These are phyloP conservation scores for Amitus sp. DNA, from an alignment of 2,888 invertebrate genomes.

Conservation along the genomic window DNA sequence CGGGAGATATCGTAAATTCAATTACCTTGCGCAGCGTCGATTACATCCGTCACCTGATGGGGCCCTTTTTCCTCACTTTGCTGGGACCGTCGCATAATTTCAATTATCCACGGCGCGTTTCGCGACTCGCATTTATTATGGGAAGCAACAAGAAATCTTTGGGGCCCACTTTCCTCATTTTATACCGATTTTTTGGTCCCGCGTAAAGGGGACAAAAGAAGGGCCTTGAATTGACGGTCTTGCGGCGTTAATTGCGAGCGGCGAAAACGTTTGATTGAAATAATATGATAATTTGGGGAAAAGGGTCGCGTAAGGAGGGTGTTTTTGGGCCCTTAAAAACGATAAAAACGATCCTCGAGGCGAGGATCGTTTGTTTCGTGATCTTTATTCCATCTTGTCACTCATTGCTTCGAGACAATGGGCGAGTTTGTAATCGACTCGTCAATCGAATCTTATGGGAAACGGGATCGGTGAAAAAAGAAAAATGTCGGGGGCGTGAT, in stretches of 20 bases:
- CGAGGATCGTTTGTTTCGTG: too few species aligned
- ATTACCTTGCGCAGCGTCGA: conserved; percentile 57
- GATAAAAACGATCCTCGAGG: too few species aligned
- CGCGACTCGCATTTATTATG: conserved; percentile 57
- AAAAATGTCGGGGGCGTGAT: not conserved
- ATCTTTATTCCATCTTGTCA: not conserved
- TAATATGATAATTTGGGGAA: conserved; percentile 61
- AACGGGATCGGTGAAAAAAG: not conserved
- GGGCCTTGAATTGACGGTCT: conserved; percentile 58
- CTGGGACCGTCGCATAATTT: conserved; percentile 58
- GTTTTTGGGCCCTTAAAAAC: too few species aligned
- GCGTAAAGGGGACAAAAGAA: not conserved
- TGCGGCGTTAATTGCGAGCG: conserved; percentile 62
- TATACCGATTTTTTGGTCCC: not conserved
- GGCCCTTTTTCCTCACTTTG: conserved; percentile 40
- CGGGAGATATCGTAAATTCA: conserved; percentile 55
- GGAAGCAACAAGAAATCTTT: conserved; percentile 43
- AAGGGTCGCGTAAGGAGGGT: conserved; percentile 12
- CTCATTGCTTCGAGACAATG: not conserved
- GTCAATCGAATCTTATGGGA: not conserved
- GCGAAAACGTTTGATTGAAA: conserved; percentile 62
- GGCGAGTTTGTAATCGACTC: not conserved
- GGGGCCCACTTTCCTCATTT: not conserved
- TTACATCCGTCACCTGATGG: conserved; percentile 59
- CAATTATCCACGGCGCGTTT: conserved; percentile 57